Conservation (phyloP, 1,140 invertebrate genomes). For the Rhizoglyphus robini region DNA sequence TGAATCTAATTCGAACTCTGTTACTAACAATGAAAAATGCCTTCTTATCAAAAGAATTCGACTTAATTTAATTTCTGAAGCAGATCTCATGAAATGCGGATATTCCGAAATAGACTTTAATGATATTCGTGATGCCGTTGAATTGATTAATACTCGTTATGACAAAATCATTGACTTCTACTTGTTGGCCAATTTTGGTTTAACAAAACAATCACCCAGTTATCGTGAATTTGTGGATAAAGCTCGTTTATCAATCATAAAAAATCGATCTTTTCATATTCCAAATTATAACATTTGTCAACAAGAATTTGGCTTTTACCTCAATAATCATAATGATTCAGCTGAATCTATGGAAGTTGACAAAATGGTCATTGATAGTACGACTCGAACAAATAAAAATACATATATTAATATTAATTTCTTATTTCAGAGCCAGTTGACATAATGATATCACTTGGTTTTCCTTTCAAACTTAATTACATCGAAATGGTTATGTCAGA, state of each 20-base stretch:
- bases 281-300: neutral
- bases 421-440: constrained; percentile 3
- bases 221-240: neutral
- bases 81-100: neutral
- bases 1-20: neutral
- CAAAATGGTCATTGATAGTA: neutral
- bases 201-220: neutral
- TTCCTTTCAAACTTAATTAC: constrained; percentile 6
- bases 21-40: neutral
- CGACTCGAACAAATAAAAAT: no score
- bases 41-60: constrained; percentile 4
- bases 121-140: neutral
- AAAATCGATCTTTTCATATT: neutral
- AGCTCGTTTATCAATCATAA: neutral
- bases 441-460: neutral
- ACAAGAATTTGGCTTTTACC: constrained; percentile 1
- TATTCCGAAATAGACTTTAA: neutral
- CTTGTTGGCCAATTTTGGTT: neutral
- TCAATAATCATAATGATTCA: neutral
- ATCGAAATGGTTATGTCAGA: constrained; percentile 7
- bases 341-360: neutral
- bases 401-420: neutral
- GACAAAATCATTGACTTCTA: constrained; percentile 1
- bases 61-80: neutral
- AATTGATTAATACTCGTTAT: neutral